Conservation (phyloP, 2,113 vertebrate species). For the Tachycineta bicolor region DNA sequence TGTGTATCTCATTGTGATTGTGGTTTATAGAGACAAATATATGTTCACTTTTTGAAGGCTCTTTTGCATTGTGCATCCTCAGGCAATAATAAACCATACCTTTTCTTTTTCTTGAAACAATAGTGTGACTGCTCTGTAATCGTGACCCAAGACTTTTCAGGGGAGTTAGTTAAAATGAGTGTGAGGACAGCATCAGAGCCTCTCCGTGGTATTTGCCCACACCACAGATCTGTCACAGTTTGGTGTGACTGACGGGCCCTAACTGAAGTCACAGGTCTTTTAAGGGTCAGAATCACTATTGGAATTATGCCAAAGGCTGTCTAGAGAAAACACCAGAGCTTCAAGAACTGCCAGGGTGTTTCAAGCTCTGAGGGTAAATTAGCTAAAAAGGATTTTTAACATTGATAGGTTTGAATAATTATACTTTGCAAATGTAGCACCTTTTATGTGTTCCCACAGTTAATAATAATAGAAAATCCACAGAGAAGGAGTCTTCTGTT, state of each 20-base stretch:
- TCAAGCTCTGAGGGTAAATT: slow-evolving; percentile 36
- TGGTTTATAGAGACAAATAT: background rate
- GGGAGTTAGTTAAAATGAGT: background rate
- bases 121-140: background rate
- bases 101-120: background rate
- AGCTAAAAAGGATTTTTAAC: slow-evolving; percentile 27
- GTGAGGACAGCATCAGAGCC: background rate
- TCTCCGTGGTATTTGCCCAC: background rate
- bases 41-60: background rate
- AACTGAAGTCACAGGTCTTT: background rate
- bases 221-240: background rate
- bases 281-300: background rate
- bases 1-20: background rate
- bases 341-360: background rate
- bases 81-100: background rate
- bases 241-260: background rate
- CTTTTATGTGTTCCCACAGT: slow-evolving; percentile 13
- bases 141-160: background rate
- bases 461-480: background rate
- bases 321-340: background rate
- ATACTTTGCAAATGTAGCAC: background rate
- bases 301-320: slow-evolving; percentile 21
- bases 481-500: slow-evolving; percentile 8
- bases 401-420: slow-evolving; percentile 36
- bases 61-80: background rate